phyloP scores from a whole-genome alignment of 1,140 invertebrate genomes.

The Papilio polytes region DNA sequence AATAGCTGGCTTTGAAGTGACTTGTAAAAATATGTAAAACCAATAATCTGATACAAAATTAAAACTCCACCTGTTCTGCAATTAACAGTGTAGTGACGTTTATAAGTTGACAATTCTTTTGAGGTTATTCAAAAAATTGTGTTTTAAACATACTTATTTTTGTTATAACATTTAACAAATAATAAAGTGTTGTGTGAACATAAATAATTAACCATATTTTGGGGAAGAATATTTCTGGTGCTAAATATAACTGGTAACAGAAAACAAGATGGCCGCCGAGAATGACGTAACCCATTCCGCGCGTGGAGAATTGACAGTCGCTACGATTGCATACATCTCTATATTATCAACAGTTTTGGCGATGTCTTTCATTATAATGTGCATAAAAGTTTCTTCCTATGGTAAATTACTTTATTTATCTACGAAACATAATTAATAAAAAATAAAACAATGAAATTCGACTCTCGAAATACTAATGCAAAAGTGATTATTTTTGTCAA shows the following conservation, averaged over 20 bases:
- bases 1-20: slow-evolving; percentile 20
- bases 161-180: slow-evolving; percentile 10
- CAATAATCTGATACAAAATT: neutral
- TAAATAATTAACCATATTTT: neutral
- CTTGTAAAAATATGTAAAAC: slow-evolving; percentile 8
- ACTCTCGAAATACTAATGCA: too few species aligned
- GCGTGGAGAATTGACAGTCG: slow-evolving; percentile 22
- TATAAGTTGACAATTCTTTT: neutral
- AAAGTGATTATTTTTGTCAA: too few species aligned
- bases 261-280: slow-evolving; percentile 38
- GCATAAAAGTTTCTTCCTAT: slow-evolving; percentile 59
- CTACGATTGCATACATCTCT: slow-evolving; percentile 56
- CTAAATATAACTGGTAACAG: neutral
- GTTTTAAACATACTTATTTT: slow-evolving; percentile 5
- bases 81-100: slow-evolving; percentile 44
- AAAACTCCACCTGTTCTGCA: slow-evolving; percentile 41
- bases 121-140: neutral
- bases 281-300: neutral
- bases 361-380: slow-evolving; percentile 71
- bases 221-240: neutral
- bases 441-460: too few species aligned
- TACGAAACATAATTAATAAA: neutral
- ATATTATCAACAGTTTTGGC: slow-evolving; percentile 60
- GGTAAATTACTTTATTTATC: slow-evolving; percentile 53
- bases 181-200: neutral